Conservation (phyloP, 2,888 invertebrate genomes). For the Andrena flavipes region DNA sequence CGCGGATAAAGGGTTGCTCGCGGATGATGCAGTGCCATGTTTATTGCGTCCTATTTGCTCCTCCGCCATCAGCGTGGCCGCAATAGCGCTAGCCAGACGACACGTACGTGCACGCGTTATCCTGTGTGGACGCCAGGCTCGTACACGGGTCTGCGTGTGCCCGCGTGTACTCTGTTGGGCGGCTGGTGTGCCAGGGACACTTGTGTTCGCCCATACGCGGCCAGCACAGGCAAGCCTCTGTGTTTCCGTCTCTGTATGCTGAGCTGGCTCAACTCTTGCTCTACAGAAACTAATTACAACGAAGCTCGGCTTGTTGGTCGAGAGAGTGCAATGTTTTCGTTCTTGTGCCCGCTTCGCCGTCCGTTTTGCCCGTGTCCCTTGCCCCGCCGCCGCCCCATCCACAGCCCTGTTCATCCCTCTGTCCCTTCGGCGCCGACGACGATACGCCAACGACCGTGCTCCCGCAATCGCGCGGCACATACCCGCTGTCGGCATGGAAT, state of each 20-base stretch:
- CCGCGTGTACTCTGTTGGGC: not conserved
- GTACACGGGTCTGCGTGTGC: not conserved
- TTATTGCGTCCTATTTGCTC: constrained; percentile 79
- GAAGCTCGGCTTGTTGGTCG: constrained; percentile 75
- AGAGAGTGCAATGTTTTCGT: constrained; percentile 77
- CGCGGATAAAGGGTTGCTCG: constrained; percentile 78
- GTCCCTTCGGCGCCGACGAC: constrained; percentile 20
- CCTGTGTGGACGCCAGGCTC: constrained; percentile 6
- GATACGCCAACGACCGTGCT: constrained; percentile 21
- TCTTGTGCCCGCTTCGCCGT: constrained; percentile 67
- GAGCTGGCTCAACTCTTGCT: constrained; percentile 74
- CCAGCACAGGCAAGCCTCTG: constrained; percentile 27
- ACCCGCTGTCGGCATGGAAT: constrained; percentile 5
- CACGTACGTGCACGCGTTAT: constrained; percentile 9
- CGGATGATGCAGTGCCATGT: constrained; percentile 79
- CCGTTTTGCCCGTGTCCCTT: constrained; percentile 52
- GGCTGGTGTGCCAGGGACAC: not conserved
- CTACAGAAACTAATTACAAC: constrained; percentile 79
- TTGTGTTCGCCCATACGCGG: constrained; percentile 28
- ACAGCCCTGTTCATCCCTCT: constrained; percentile 19
- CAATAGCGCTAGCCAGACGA: constrained; percentile 66
- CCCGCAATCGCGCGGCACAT: constrained; percentile 6
- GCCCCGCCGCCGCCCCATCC: not conserved
- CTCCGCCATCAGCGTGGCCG: constrained; percentile 71
- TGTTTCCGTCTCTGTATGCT: constrained; percentile 59